Base-by-base conservation (phyloP, 2,797 vertebrate genomes). In the Hafferia zeledoni region DNA sequence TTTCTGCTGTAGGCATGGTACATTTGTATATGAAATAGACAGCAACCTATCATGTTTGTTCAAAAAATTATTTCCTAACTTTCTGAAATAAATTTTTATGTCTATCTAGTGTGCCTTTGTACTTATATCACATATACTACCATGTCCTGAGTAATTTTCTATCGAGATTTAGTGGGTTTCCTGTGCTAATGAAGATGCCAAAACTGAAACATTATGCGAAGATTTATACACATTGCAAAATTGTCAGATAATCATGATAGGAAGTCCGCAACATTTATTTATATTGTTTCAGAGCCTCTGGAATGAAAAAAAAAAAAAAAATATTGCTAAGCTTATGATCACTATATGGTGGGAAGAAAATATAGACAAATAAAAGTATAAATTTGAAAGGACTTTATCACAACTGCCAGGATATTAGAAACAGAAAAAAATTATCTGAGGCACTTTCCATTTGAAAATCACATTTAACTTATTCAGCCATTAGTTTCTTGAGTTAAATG, bases 391-490 rank as follows among this genome's bases (percentile, higher is more conserved):
- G 5, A 30, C 81, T 90, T 75, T 78, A 41, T 87, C 52, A 83
- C 50, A 71, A 28, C 17, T 92, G 43, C 11, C 68, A 76, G 33
- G 17, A 19, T 93, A 74, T 30, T 95, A 87, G 50, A 85, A 91
- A 20, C 43, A 76, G 19, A 35, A 83, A 94, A 95, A 20, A 84
- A 80, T 72, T 92, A 89, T 88, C 67, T 91, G 87, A 93, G 56
- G 31, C 24, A 89, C 64, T 87, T 22, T 75, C 52, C 61, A 69
- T 95, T 93, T 90, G 75, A 95, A 95, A 92, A 86, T 91, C 41
- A 74, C 63, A 64, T 56, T 94, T 67, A 85, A 65, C 65, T 93
- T 95, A 65, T 89, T 96, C 50, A 95, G 41, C 70, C 70, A 88
- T 95, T 91, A 72, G 47, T 90, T 79, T 81, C 24, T 50, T 95